phyloP scores from a whole-genome alignment of 2,888 invertebrate genomes.

The Teinopalpus imperialis region DNA sequence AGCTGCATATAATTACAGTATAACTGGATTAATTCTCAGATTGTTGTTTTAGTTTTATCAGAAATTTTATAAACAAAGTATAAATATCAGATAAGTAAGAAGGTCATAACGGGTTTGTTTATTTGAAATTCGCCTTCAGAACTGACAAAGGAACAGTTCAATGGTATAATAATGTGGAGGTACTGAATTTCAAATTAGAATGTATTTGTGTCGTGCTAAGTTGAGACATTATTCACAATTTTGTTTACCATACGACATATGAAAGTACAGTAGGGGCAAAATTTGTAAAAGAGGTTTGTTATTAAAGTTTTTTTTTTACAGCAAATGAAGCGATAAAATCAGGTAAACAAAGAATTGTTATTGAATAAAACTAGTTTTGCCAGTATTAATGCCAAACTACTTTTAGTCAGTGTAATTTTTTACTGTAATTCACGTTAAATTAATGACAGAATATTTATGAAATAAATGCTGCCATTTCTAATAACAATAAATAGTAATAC shows the following conservation, averaged over 20 bases:
- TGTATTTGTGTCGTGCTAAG: constrained; percentile 15
- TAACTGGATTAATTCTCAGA: constrained; percentile 12
- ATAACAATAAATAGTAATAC: no score
- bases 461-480: no score
- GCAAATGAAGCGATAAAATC: not conserved
- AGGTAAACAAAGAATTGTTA: not conserved
- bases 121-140: constrained; percentile 16
- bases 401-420: no score
- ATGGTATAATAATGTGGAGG: not conserved
- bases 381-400: not conserved
- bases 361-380: constrained; percentile 1
- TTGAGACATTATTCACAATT: constrained; percentile 3
- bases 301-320: not conserved
- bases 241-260: constrained; percentile 7
- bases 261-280: constrained; percentile 4
- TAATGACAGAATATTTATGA: no score
- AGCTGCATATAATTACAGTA: constrained; percentile 13
- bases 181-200: constrained; percentile 23
- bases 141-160: constrained; percentile 3
- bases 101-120: constrained; percentile 3
- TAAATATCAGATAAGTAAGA: constrained; percentile 13
- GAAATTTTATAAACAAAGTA: constrained; percentile 22
- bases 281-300: not conserved
- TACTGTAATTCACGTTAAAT: no score
- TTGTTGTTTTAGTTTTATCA: constrained; percentile 18